phyloP scores from a whole-genome alignment of 2,797 vertebrate genomes.

The Cossypha caffra region DNA sequence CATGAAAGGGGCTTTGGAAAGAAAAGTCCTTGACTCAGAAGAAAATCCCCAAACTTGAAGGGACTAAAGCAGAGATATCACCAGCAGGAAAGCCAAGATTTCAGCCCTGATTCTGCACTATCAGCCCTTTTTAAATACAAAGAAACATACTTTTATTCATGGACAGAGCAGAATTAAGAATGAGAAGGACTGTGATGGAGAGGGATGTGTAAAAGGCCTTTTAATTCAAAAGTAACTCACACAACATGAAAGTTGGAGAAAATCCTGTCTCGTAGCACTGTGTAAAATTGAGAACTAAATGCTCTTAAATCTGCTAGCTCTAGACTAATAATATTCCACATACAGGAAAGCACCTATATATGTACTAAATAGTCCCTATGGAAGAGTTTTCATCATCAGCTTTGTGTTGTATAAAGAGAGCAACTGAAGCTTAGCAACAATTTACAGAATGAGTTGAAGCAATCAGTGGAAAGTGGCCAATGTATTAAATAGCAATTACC shows the following conservation, averaged over 20 bases:
- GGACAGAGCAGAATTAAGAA: neutral
- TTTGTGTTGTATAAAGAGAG: neutral
- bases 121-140: neutral
- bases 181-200: neutral
- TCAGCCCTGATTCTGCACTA: neutral
- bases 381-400: neutral
- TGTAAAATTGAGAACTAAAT: neutral
- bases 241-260: neutral
- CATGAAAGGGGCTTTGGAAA: neutral
- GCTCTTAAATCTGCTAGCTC: neutral
- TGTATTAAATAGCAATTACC: conserved; percentile 7
- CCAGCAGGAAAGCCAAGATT: neutral
- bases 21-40: neutral
- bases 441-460: conserved; percentile 13
- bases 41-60: neutral
- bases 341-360: neutral
- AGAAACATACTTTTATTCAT: neutral
- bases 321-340: neutral
- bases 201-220: neutral
- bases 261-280: neutral
- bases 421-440: neutral
- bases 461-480: neutral
- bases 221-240: neutral
- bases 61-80: neutral
- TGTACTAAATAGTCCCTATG: neutral